Percentiles rank a stretch among this genome's conserved stretches.
phyloP scores from a whole-genome alignment of 2,797 vertebrate species.

The Sitta carolinensis region DNA sequence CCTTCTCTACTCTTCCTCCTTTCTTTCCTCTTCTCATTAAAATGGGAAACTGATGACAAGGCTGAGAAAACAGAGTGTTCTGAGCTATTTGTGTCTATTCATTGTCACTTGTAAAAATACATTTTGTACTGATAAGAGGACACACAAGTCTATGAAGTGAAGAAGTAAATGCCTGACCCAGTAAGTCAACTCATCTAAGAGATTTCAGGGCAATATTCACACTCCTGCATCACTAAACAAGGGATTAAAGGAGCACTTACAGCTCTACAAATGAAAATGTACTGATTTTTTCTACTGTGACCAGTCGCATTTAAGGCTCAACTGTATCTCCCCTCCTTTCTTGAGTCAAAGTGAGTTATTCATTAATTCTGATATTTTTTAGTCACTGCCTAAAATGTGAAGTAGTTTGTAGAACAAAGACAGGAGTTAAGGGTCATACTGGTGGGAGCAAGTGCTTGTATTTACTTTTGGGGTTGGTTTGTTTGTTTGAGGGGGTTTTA shows the following conservation, averaged over 20 bases:
- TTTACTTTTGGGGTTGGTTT: conserved; percentile 17
- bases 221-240: neutral
- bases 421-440: conserved; percentile 48
- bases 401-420: conserved; percentile 23
- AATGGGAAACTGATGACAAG: neutral
- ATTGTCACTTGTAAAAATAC: conserved; percentile 22
- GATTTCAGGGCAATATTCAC: neutral
- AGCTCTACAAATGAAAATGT: conserved; percentile 34
- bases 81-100: neutral
- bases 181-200: neutral
- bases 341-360: conserved; percentile 46
- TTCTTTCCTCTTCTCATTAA: neutral
- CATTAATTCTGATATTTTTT: conserved; percentile 57
- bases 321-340: neutral
- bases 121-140: neutral
- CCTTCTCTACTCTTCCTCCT: neutral
- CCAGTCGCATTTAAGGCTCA: neutral
- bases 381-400: conserved; percentile 35
- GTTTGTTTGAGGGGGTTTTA: neutral
- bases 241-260: neutral
- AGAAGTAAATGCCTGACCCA: conserved; percentile 3
- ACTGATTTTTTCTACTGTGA: neutral
- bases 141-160: neutral
- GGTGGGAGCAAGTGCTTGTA: neutral
- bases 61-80: neutral